A percentile compares a stretch with the other conserved stretches of the same genome.
These are phyloP conservation scores for Agriopis aurantiaria DNA, from an alignment of 2,888 invertebrate species.

Conservation along the genomic window DNA sequence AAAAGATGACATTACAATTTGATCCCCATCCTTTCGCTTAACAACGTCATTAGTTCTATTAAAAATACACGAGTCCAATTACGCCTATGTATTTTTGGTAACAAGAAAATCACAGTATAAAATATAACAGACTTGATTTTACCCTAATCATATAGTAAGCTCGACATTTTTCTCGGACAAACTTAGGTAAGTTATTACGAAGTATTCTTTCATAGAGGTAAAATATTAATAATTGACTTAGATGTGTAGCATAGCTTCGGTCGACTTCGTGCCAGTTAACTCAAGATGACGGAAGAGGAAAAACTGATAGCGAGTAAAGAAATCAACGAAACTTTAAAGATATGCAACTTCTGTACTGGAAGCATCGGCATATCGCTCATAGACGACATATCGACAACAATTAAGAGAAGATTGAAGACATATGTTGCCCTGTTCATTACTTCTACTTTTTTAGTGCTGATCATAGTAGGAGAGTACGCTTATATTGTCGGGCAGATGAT, in stretches of 20 bases:
- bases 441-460: constrained; percentile 52
- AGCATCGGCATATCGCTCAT: constrained; percentile 65
- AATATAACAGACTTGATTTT: background rate
- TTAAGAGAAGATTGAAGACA: constrained; percentile 49
- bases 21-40: too few relatives aligned
- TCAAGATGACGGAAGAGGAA: constrained; percentile 36
- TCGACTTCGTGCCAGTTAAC: background rate
- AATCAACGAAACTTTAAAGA: constrained; percentile 60
- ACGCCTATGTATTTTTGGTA: background rate
- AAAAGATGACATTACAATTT: too few relatives aligned
- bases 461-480: constrained; percentile 61
- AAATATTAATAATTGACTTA: constrained; percentile 6
- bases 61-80: background rate
- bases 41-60: background rate
- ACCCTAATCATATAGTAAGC: constrained; percentile 4
- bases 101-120: background rate
- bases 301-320: constrained; percentile 53
- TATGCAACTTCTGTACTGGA: constrained; percentile 65
- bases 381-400: constrained; percentile 52
- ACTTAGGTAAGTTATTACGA: background rate
- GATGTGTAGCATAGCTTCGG: background rate
- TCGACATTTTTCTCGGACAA: background rate
- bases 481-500: constrained; percentile 59
- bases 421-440: constrained; percentile 53
- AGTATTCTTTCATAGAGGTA: background rate